Percentiles rank a stretch among this genome's conserved stretches.
Evolutionary conservation across 2,888 invertebrate species (phyloP).

Genomic region (Stegana nigrithorax): DNA sequence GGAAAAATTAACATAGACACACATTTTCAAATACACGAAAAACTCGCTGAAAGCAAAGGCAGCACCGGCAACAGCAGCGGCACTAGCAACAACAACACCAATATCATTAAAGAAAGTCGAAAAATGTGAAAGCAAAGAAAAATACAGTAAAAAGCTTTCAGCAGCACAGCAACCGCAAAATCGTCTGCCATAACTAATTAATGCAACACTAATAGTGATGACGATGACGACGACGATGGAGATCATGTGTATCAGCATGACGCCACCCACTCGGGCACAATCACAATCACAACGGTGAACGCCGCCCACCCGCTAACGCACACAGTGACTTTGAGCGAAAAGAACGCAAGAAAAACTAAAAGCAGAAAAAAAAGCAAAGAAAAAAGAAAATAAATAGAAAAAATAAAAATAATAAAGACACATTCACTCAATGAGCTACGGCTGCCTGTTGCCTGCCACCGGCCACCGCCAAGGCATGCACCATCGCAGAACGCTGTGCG

Average conservation of each 20-base stretch:
- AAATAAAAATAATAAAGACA: neutral
- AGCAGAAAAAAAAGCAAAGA: neutral
- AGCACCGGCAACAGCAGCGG: too few species aligned
- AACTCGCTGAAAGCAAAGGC: too few species aligned
- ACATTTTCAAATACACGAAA: too few species aligned
- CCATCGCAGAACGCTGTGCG: constrained; percentile 43
- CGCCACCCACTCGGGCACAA: neutral
- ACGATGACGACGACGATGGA: constrained; percentile 1
- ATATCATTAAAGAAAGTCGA: neutral
- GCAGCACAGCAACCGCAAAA: constrained; percentile 63
- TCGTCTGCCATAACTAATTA: constrained; percentile 68
- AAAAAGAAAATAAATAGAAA: neutral
- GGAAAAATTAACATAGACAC: too few species aligned
- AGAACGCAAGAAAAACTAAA: constrained; percentile 1
- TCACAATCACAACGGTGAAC: neutral
- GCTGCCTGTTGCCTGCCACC: neutral
- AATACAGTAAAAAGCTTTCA: constrained; percentile 65
- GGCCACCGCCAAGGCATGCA: constrained; percentile 20
- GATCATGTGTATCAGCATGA: neutral
- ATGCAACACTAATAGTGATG: constrained; percentile 63
- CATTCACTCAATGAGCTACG: neutral
- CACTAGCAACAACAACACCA: too few species aligned
- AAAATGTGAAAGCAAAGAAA: constrained; percentile 17
- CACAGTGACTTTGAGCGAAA: too few species aligned
- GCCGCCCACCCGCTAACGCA: constrained; percentile 4